phyloP scores from a whole-genome alignment of 2,888 invertebrate species.

The Cheilosia vulpina region DNA sequence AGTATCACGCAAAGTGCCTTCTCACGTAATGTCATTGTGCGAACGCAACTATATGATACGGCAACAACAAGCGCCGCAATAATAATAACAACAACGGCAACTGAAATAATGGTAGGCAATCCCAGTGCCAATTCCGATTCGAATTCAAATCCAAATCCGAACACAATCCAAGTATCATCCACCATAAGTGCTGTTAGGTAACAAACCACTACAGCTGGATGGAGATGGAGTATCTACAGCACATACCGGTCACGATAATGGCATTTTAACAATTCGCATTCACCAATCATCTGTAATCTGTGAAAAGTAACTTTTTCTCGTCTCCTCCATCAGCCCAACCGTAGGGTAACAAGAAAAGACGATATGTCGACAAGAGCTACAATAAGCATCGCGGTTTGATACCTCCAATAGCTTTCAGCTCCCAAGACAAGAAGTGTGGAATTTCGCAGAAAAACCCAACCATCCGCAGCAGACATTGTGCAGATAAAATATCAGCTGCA shows the following conservation, averaged over 20 bases:
- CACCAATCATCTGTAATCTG: conserved; percentile 69
- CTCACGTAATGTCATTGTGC: conserved; percentile 70
- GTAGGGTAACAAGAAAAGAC: neutral
- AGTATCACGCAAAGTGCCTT: conserved; percentile 66
- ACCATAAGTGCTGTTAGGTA: conserved; percentile 67
- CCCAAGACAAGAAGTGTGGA: conserved; percentile 31
- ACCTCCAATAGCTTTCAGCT: neutral
- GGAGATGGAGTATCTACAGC: conserved; percentile 1
- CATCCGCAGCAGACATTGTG: conserved; percentile 27
- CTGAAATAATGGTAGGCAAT: conserved; percentile 41
- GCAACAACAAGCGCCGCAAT: conserved; percentile 27
- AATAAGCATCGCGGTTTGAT: conserved; percentile 7
- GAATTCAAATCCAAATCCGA: conserved; percentile 55
- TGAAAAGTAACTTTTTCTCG: conserved; percentile 40
- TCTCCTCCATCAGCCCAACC: neutral
- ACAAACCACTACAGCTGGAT: conserved; percentile 53
- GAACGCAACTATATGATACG: conserved; percentile 47
- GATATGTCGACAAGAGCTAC: conserved; percentile 3
- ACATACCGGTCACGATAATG: conserved; percentile 73
- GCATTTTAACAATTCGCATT: conserved; percentile 72
- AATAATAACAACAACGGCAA: conserved; percentile 32
- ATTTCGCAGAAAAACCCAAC: conserved; percentile 47
- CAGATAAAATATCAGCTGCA: conserved; percentile 27
- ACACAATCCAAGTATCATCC: conserved; percentile 32
- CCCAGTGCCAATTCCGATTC: conserved; percentile 31